Base-by-base conservation (phyloP, 1,140 invertebrate species). In the Drosophila pseudoobscura region DNA sequence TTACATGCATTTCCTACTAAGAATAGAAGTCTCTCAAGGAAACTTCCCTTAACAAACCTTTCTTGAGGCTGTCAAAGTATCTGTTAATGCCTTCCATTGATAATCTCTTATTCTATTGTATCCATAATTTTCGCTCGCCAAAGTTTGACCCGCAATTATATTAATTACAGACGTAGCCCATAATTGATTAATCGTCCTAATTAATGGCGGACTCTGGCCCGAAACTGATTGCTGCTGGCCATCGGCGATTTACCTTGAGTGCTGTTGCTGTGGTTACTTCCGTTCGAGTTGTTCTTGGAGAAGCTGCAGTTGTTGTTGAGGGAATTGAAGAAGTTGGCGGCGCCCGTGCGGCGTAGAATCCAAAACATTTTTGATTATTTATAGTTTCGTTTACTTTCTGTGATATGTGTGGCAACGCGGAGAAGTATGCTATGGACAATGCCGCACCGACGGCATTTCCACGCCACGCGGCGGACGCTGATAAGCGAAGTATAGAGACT, bases 261-360 rank as follows among this genome's bases (percentile, higher is more conserved):
- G 64, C 53, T 78, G 60, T 90, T 88, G 66, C 50, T 77, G 58
- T 89, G 76, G 70, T 61, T 84, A 17, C 79, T 72, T 29, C 74
- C 84, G 41, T 61, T 80, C 44, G 53, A 52, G 22, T 73, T 90
- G 58, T 74, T 55, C 55, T 90, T 91, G n/a, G 78, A 82, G 26
- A 89, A 82, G 59, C 78, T 89, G 84, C 89, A 91, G 61, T 91
- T 91, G 61, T 91, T 91, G 78, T 91, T 91, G 20, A 91, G 72
- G 29, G 90, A 91, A 74, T 91, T 91, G 56, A 91, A 91, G 70
- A 91, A 91, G 71, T 91, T 91, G 58, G 77, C 90, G 31, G 90
- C 90, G 24, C 90, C 90, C 6, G 90, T 91, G 57, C 90, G 82
- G 31, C 90, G 80, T 77, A 91, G 77, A 73, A 91, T 91, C 90